phyloP scores from a whole-genome alignment of 1,140 invertebrate genomes.

The Monochamus saltuarius region DNA sequence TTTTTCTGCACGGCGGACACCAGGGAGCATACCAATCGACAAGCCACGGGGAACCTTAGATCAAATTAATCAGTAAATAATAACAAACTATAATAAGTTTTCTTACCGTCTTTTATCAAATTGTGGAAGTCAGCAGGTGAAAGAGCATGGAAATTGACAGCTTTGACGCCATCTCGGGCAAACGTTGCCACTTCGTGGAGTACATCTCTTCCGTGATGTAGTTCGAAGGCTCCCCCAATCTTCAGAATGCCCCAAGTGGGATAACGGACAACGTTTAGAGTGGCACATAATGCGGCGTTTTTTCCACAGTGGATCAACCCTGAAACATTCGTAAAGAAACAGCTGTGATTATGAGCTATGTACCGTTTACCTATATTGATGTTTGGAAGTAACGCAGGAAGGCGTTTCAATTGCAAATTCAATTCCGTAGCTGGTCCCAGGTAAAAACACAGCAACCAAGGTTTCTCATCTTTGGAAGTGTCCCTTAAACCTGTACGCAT shows the following conservation, averaged over 20 bases:
- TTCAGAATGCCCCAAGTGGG: conserved; percentile 74
- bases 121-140: conserved; percentile 62
- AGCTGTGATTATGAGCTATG: neutral
- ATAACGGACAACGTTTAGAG: conserved; percentile 61
- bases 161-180: conserved; percentile 63
- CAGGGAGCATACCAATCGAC: conserved; percentile 82
- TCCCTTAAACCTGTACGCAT: conserved; percentile 50
- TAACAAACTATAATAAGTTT: conserved; percentile 10
- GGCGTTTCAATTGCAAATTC: conserved; percentile 60
- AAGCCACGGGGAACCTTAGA: conserved; percentile 63
- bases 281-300: conserved; percentile 57
- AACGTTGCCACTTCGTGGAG: conserved; percentile 70
- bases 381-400: conserved; percentile 61
- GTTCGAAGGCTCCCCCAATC: conserved; percentile 67
- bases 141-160: conserved; percentile 64
- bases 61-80: conserved; percentile 24
- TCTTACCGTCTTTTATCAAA: conserved; percentile 52
- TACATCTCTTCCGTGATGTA: conserved; percentile 66
- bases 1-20: conserved; percentile 79
- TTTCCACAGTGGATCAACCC: conserved; percentile 64
- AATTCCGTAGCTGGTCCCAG: conserved; percentile 56
- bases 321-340: conserved; percentile 42
- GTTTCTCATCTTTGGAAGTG: conserved; percentile 42
- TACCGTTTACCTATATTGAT: conserved; percentile 58
- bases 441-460: conserved; percentile 70